Evolutionary conservation across 2,797 vertebrate genomes (phyloP).

Genomic region (Zenarchopterus dispar): DNA sequence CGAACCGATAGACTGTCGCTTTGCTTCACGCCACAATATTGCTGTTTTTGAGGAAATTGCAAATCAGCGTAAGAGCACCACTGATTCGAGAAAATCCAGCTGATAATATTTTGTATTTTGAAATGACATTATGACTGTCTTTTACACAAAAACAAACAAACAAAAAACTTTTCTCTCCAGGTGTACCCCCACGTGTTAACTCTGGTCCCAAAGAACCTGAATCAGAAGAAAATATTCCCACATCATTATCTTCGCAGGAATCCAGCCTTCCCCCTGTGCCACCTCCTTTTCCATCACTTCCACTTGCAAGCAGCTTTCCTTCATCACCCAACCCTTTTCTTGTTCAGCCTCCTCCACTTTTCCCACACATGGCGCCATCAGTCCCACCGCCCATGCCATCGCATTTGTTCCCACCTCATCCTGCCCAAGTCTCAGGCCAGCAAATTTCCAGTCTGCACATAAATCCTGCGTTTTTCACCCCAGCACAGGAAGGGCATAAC

Average conservation of each 20-base stretch:
- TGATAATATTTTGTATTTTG: background rate
- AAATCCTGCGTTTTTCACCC: slow-evolving; percentile 90
- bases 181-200: slow-evolving; percentile 86
- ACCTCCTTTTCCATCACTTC: slow-evolving; percentile 51
- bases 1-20: slow-evolving; percentile 89
- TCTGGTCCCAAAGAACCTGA: slow-evolving; percentile 78
- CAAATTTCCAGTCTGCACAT: slow-evolving; percentile 85
- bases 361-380: slow-evolving; percentile 80
- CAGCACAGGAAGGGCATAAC: slow-evolving; percentile 62
- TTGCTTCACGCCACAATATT: slow-evolving; percentile 89
- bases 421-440: slow-evolving; percentile 72
- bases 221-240: slow-evolving; percentile 62
- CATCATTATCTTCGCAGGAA: slow-evolving; percentile 68
- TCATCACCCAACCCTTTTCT: slow-evolving; percentile 82
- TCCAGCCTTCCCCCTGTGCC: slow-evolving; percentile 40
- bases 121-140: background rate
- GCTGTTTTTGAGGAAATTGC: slow-evolving; percentile 89
- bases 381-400: slow-evolving; percentile 82
- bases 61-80: slow-evolving; percentile 89
- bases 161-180: slow-evolving; percentile 65
- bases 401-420: slow-evolving; percentile 81
- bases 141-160: background rate
- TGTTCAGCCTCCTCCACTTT: slow-evolving; percentile 79
- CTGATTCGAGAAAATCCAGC: background rate
- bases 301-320: slow-evolving; percentile 81